phyloP scores from a whole-genome alignment of 2,888 invertebrate genomes.

The Drosophila picticornis region DNA sequence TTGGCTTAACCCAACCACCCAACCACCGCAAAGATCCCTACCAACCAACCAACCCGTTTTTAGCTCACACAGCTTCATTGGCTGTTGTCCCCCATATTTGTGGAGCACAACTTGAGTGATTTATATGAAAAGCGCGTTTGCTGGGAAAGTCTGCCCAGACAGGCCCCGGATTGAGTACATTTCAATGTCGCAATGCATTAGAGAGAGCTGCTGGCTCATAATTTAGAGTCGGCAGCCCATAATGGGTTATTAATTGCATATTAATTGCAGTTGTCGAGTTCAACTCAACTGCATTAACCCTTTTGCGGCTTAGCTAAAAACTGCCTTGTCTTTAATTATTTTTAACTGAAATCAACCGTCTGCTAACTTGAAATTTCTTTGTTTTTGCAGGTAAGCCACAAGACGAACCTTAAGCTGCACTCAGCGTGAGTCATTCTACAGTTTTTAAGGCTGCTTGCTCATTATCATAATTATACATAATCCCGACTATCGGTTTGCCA shows the following conservation, averaged over 20 bases:
- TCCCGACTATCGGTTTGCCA: slow-evolving; percentile 18
- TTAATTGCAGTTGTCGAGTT: slow-evolving; percentile 50
- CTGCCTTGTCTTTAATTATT: slow-evolving; percentile 42
- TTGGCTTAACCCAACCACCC: slow-evolving; percentile 29
- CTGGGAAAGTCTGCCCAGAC: slow-evolving; percentile 59
- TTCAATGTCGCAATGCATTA: slow-evolving; percentile 54
- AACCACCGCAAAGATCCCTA: background rate
- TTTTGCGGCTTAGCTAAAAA: slow-evolving; percentile 17
- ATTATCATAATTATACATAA: slow-evolving; percentile 19
- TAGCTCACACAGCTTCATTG: slow-evolving; percentile 32
- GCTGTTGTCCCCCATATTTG: slow-evolving; percentile 18
- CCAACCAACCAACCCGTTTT: slow-evolving; percentile 45
- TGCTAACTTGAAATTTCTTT: slow-evolving; percentile 19
- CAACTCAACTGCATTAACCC: slow-evolving; percentile 17
- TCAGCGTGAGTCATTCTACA: slow-evolving; percentile 28
- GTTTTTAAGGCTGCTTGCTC: background rate
- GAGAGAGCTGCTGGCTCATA: slow-evolving; percentile 30
- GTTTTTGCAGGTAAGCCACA: slow-evolving; percentile 66
- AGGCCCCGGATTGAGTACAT: slow-evolving; percentile 23
- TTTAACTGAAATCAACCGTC: slow-evolving; percentile 8
- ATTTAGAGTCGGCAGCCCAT: slow-evolving; percentile 21
- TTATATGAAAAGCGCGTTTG: slow-evolving; percentile 65
- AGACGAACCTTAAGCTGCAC: slow-evolving; percentile 6
- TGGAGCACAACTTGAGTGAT: slow-evolving; percentile 57
- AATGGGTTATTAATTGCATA: slow-evolving; percentile 65